Evolutionary conservation across 2,888 invertebrate genomes (phyloP).

Genomic region (Luperina testacea): DNA sequence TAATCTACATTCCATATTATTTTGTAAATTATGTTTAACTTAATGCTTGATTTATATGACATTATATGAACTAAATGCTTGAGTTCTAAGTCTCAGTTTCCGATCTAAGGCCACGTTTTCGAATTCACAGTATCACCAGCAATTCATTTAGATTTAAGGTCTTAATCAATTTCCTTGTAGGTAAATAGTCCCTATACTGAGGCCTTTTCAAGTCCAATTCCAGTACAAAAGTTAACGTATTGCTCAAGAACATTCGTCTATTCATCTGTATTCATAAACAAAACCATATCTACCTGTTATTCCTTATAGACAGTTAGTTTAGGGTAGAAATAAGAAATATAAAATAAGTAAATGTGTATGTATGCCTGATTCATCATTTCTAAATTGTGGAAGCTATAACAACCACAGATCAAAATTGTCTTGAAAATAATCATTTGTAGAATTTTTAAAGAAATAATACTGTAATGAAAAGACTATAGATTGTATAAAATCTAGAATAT

Average conservation of each 20-base stretch:
- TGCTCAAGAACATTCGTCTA: constrained; percentile 46
- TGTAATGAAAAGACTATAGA: not conserved
- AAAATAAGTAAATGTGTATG: not conserved
- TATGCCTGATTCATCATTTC: constrained; percentile 26
- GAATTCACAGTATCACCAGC: constrained; percentile 12
- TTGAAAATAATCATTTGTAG: not conserved
- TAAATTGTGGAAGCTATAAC: not conserved
- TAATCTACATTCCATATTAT: constrained; percentile 17
- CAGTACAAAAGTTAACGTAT: constrained; percentile 9
- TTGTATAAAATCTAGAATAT: not conserved
- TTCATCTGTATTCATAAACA: not conserved
- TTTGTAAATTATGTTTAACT: not conserved
- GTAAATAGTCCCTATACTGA: not conserved
- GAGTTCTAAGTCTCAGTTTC: not conserved
- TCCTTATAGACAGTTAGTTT: constrained; percentile 37
- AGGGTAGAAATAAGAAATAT: constrained; percentile 12
- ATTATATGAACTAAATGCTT: not conserved
- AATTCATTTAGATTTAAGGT: constrained; percentile 2
- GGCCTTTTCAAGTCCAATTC: not conserved
- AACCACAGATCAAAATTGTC: not conserved
- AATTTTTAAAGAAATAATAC: not conserved
- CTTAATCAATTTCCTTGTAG: not conserved
- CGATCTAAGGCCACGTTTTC: not conserved
- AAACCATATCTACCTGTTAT: constrained; percentile 63
- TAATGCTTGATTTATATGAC: not conserved